Evolutionary conservation across 2,113 vertebrate genomes (phyloP), one percentile per base, ranked within the genome.

Genomic region (Alethe diademata): DNA sequence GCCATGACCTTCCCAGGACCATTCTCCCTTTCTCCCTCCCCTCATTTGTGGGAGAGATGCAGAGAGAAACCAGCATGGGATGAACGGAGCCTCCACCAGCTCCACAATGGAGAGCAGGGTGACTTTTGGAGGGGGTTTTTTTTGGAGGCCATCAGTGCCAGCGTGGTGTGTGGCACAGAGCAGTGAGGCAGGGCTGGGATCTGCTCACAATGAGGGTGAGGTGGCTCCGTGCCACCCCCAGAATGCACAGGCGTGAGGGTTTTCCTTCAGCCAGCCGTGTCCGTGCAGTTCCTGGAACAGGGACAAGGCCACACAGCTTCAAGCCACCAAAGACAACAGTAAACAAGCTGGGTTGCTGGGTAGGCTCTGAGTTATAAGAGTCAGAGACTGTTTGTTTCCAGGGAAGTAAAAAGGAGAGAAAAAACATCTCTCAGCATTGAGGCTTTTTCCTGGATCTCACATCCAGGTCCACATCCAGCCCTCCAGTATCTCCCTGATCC

Each of bases 291-390:
- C 95, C 93, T 97, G 96, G 95, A 95, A 88, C 50, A 2, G 29
- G 51, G 93, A 95, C 93, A 93, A 95, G 96, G 96, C 96, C 95
- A 96, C 96, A 96, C 96, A 96, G 92, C 92, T 96, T 96, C 96
- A 94, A 82, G 50, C 79, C 86, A 72, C 78, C 31, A 3, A 93
- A 93, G 86, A 56, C 94, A 88, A 17, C 83, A 72, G 80, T 96
- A 92, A 97, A 96, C 92, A 96, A 78, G 92, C 45, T 35, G 2
- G 22, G 67, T 64, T 90, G 88, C 95, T 93, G 86, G 22, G 73
- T 35, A 89, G 76, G 75, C 86, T 80, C 61, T 11, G 70, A 62
- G 79, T 82, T 88, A 85, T 86, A 71, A 35, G 47, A 69, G 40
- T 45, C 72, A 62, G 64, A 38, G 65, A 73, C 25, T 18, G 17